A percentile compares a stretch with the other conserved stretches of the same genome.
These are phyloP conservation scores for Anas georgica DNA, from an alignment of 2,797 vertebrate genomes.

Conservation along the genomic window DNA sequence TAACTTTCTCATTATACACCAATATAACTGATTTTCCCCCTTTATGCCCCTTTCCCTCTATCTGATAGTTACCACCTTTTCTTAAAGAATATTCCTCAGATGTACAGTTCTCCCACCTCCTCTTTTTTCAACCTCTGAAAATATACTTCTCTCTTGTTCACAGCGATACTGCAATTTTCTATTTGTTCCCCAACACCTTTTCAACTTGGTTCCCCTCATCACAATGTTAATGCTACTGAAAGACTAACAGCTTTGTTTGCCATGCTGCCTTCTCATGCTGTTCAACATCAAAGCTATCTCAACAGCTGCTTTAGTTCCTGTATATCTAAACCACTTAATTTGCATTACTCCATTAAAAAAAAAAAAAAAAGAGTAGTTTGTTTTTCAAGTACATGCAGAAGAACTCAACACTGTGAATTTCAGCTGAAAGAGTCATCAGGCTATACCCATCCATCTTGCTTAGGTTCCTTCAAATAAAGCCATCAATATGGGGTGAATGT, in stretches of 20 bases:
- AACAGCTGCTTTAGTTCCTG: not conserved
- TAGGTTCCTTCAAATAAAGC: not conserved
- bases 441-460: not conserved
- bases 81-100: not conserved
- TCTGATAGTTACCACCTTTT: not conserved
- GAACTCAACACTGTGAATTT: not conserved
- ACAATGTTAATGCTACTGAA: not conserved
- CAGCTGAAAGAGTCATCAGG: not conserved
- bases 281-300: not conserved
- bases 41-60: not conserved
- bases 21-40: not conserved
- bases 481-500: accelerated
- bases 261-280: not conserved
- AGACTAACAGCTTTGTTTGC: not conserved
- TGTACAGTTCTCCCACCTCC: not conserved
- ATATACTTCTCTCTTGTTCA: not conserved
- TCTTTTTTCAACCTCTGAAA: not conserved
- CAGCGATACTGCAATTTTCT: not conserved
- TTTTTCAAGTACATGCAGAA: not conserved
- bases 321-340: not conserved
- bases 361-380: not conserved
- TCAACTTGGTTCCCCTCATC: not conserved
- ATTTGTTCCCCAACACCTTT: not conserved
- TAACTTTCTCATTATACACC: not conserved
- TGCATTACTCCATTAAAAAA: not conserved